A percentile compares a stretch with the other conserved stretches of the same genome.
These are phyloP conservation scores for Cricetomys ansorgei DNA, from an alignment of 2,113 vertebrate genomes.

Conservation along the genomic window DNA sequence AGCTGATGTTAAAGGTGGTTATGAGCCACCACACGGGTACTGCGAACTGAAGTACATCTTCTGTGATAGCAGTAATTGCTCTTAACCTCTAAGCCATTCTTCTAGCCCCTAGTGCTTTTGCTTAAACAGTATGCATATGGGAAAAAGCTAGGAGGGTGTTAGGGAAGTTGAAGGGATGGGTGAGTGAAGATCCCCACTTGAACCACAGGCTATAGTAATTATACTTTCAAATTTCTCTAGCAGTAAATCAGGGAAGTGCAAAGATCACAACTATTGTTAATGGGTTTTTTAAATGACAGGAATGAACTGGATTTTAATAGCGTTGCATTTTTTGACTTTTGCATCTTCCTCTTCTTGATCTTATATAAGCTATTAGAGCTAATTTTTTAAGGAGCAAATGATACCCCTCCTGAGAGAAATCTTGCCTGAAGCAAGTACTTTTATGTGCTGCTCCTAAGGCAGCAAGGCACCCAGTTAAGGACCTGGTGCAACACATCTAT, in stretches of 20 bases:
- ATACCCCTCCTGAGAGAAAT: constrained; percentile 49
- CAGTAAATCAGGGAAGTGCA: constrained; percentile 4
- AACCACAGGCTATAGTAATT: background rate
- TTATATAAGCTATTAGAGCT: constrained; percentile 56
- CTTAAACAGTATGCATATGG: background rate
- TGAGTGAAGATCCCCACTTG: background rate
- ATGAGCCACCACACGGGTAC: background rate
- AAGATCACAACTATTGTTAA: constrained; percentile 1
- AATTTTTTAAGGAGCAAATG: constrained; percentile 53
- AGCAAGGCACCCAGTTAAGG: constrained; percentile 40
- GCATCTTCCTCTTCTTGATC: background rate
- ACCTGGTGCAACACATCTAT: constrained; percentile 33
- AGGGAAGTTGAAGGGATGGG: background rate
- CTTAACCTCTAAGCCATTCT: background rate
- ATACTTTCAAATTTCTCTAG: constrained; percentile 14
- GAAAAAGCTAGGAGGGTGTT: accelerated
- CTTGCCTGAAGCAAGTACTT: constrained; percentile 51
- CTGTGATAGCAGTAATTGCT: background rate
- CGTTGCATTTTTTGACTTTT: constrained; percentile 23
- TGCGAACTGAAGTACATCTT: background rate
- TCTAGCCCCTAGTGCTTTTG: background rate
- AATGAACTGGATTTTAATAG: constrained; percentile 33
- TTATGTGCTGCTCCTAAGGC: constrained; percentile 53
- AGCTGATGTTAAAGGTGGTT: background rate
- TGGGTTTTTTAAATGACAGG: background rate